A percentile compares a stretch with the other conserved stretches of the same genome.
phyloP scores from a whole-genome alignment of 2,888 invertebrate species.

The Archips xylosteana region DNA sequence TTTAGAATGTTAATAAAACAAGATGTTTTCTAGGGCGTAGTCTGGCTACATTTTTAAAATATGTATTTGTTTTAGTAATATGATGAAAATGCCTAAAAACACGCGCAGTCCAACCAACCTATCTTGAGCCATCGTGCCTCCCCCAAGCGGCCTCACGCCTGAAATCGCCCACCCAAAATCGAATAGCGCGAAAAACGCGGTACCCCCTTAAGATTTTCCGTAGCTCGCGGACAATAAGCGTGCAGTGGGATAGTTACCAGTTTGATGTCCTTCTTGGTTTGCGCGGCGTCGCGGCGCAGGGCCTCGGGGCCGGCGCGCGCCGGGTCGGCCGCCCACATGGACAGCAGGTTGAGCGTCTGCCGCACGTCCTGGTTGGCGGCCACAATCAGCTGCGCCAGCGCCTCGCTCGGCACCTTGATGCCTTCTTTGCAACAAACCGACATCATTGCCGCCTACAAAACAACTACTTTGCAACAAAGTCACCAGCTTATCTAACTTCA shows the following conservation, averaged over 20 bases:
- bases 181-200: too few relatives aligned
- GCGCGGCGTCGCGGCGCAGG: constrained; percentile 84
- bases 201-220: too few relatives aligned
- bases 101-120: too few relatives aligned
- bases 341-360: constrained; percentile 96
- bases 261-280: constrained; percentile 92
- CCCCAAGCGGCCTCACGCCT: too few relatives aligned
- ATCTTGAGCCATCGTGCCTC: too few relatives aligned
- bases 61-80: too few relatives aligned
- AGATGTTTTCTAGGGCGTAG: too few relatives aligned
- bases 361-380: constrained; percentile 97
- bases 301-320: constrained; percentile 79
- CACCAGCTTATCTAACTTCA: not conserved
- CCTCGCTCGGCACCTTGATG: constrained; percentile 91
- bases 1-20: too few relatives aligned
- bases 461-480: not conserved
- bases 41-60: too few relatives aligned
- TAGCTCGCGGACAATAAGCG: not conserved
- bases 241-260: constrained; percentile 85
- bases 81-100: too few relatives aligned
- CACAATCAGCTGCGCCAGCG: constrained; percentile 92
- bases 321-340: constrained; percentile 90
- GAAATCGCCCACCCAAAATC: too few relatives aligned
- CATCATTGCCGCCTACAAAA: constrained; percentile 93
- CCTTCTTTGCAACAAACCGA: constrained; percentile 96